Evolutionary conservation across 2,113 vertebrate species (phyloP), one percentile per base, ranked within the genome.

Genomic region (Syrmaticus mikado): DNA sequence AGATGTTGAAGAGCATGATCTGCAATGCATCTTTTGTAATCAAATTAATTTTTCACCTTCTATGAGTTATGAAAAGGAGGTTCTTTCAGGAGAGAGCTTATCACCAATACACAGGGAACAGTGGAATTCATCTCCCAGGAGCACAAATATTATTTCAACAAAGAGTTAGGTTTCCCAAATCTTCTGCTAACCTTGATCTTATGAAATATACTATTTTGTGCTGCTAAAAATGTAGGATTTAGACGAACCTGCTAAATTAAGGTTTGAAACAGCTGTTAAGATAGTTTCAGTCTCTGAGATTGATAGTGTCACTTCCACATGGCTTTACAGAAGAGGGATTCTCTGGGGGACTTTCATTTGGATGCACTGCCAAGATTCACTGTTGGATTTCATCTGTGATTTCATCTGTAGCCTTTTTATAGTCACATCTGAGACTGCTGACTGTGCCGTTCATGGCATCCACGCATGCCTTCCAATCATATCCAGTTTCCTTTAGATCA

Each of bases 381-480:
- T 36, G 90, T 9, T 43, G 41, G 30, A 15, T 22, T 76, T 84
- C 74, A 14, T 1, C 8, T 21, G 15, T 1, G 30, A 15, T 22
- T 76, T 84, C 74, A 14, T 1, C 8, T 21, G 15, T 1, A 1
- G 84, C 67, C 32, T 85, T 95, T 84, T 95, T 97, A 8, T 82
- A 52, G 14, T 97, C 88, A 7, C 96, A 93, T 41, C 97, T 96
- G 71, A 98, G 94, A 64, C 93, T 97, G 48, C 95, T 95, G 88
- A 98, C 98, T 43, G 91, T 95, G 84, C 96, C 96, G 86, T 98
- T 98, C 48, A 98, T 98, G 89, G 97, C 97, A 24, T 85, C 94
- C 48, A 98, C 97, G 1, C 98, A 98, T 1, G 97, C 92, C 94
- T 98, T 98, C 98, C 98, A 98, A 77, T 98, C 97, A 22, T 88